Conservation (phyloP, 2,888 invertebrate species). For the Xanthorhoe spadicearia region DNA sequence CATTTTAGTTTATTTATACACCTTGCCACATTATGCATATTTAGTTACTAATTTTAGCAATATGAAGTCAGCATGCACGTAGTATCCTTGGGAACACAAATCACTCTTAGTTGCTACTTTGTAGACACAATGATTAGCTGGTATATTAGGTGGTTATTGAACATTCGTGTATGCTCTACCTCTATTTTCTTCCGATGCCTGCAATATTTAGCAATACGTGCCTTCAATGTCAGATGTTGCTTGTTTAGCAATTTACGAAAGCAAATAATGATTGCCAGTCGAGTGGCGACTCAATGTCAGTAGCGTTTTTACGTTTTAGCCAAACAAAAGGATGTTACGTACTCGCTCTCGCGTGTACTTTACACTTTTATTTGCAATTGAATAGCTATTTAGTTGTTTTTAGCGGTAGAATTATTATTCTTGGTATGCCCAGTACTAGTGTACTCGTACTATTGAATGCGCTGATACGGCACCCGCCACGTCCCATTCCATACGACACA, state of each 20-base stretch:
- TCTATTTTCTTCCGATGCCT: conserved; percentile 54
- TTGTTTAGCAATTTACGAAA: conserved; percentile 58
- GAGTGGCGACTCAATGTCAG: conserved; percentile 57
- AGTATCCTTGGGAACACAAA: conserved; percentile 67
- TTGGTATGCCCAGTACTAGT: conserved; percentile 23
- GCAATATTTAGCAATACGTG: conserved; percentile 52
- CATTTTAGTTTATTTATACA: conserved; percentile 67
- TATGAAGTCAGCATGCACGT: conserved; percentile 76
- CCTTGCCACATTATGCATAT: conserved; percentile 62
- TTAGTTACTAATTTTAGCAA: conserved; percentile 70
- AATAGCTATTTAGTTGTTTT: conserved; percentile 31
- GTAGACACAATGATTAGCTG: conserved; percentile 61
- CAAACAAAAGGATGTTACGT: conserved; percentile 48
- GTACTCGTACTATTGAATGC: conserved; percentile 24
- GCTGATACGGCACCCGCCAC: conserved; percentile 50
- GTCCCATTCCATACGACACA: conserved; percentile 68
- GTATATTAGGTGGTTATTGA: conserved; percentile 52
- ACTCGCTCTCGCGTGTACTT: conserved; percentile 34
- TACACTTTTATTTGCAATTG: conserved; percentile 38
- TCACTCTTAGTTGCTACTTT: conserved; percentile 66
- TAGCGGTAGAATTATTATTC: conserved; percentile 29
- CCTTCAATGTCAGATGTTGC: conserved; percentile 62
- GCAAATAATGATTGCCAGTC: conserved; percentile 56
- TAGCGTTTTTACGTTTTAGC: conserved; percentile 50
- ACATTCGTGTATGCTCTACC: conserved; percentile 48